phyloP scores from a whole-genome alignment of 2,797 vertebrate genomes.

The Melanotaenia boesemani region DNA sequence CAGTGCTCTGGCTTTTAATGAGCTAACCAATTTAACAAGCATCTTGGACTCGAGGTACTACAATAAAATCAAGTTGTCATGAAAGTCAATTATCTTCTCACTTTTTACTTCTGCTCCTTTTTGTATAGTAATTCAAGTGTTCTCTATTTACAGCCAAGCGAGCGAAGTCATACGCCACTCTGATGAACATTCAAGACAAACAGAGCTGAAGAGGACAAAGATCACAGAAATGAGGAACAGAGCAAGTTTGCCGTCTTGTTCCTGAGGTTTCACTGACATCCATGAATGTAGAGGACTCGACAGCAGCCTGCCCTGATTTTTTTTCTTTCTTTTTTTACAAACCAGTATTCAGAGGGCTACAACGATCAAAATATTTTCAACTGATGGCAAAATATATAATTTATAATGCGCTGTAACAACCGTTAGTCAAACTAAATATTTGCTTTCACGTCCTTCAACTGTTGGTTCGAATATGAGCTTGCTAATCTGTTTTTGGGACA shows the following conservation, averaged over 20 bases:
- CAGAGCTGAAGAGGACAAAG: conserved; percentile 83
- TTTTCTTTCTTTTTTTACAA: not conserved
- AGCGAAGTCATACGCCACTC: conserved; percentile 89
- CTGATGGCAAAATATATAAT: conserved; percentile 13
- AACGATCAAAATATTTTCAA: conserved; percentile 2
- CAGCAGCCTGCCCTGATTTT: not conserved
- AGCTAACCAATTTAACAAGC: too few species aligned
- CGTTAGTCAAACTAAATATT: conserved; percentile 16
- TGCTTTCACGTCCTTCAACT: conserved; percentile 9
- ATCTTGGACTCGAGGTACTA: too few species aligned
- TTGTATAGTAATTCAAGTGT: conserved; percentile 12
- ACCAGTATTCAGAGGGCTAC: conserved; percentile 32
- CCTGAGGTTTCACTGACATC: conserved; percentile 24
- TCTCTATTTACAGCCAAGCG: conserved; percentile 89
- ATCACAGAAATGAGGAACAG: not conserved
- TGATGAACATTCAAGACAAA: conserved; percentile 95
- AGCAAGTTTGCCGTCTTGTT: conserved; percentile 1
- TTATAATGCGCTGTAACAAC: conserved; percentile 9
- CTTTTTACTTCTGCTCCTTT: not conserved
- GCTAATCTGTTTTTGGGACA: not conserved
- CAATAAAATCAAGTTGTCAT: not conserved
- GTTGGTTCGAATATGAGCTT: not conserved
- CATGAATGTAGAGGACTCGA: conserved; percentile 17
- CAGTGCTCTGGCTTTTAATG: too few species aligned
- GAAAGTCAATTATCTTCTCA: not conserved